Conservation (phyloP, 2,888 invertebrate genomes). For the Lasioglossum oenotherae region DNA sequence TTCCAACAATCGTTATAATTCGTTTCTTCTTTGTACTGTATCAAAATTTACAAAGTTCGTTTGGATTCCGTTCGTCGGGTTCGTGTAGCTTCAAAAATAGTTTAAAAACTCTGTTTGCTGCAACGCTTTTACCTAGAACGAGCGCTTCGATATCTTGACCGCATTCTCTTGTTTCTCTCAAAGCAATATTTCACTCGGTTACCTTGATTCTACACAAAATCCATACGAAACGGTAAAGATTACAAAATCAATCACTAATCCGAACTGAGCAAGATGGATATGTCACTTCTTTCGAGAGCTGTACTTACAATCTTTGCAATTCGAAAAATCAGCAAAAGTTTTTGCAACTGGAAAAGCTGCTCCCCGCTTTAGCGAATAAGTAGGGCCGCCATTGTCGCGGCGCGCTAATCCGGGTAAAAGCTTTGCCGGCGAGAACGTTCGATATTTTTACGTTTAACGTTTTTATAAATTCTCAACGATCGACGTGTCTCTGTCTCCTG, state of each 20-base stretch:
- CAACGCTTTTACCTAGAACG: not conserved
- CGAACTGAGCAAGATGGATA: not conserved
- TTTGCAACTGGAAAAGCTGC: not conserved
- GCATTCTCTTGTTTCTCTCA: not conserved
- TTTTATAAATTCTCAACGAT: not conserved
- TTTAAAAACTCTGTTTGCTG: not conserved
- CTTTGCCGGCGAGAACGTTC: not conserved
- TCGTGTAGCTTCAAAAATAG: not conserved
- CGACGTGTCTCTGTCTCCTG: not conserved
- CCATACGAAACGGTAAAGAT: no score
- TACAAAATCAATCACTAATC: not conserved
- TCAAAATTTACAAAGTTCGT: constrained; percentile 11
- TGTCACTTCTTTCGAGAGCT: not conserved
- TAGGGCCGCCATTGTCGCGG: not conserved
- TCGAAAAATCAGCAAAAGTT: not conserved
- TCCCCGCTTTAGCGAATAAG: not conserved
- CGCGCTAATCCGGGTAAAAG: not conserved
- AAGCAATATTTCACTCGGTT: not conserved
- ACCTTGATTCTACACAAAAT: not conserved
- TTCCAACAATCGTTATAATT: not conserved
- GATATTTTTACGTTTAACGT: not conserved
- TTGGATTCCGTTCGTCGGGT: not conserved
- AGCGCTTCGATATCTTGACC: not conserved
- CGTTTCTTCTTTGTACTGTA: constrained; percentile 5
- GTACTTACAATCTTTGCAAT: not conserved